phyloP scores from a whole-genome alignment of 1,140 invertebrate species.

The Chrysomallon squamiferum region DNA sequence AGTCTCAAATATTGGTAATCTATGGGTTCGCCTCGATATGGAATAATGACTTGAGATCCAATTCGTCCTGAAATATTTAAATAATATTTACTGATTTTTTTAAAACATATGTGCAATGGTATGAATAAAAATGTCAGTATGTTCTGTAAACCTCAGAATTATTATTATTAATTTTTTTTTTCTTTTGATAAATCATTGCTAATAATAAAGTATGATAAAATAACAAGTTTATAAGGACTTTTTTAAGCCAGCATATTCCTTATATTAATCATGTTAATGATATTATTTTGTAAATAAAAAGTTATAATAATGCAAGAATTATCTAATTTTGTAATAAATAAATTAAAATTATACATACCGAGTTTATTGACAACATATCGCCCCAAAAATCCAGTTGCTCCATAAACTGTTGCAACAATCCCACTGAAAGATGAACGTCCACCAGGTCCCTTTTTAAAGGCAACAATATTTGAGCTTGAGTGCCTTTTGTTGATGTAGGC shows the following conservation, averaged over 20 bases:
- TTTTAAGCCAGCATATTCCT: too few relatives aligned
- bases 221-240: too few relatives aligned
- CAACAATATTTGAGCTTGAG: conserved; percentile 23
- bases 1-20: conserved; percentile 79
- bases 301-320: too few relatives aligned
- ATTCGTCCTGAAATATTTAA: conserved; percentile 61
- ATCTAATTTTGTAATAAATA: too few relatives aligned
- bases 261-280: too few relatives aligned
- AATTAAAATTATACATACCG: conserved; percentile 78
- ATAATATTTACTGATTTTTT: background rate
- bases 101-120: background rate
- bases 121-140: too few relatives aligned
- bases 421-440: conserved; percentile 96
- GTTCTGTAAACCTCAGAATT: background rate
- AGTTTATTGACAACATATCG: conserved; percentile 84
- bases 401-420: conserved; percentile 96
- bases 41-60: conserved; percentile 84
- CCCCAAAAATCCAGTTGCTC: conserved; percentile 87
- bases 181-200: background rate
- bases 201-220: too few relatives aligned
- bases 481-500: conserved; percentile 25
- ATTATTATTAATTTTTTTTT: background rate
- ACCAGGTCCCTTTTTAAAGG: conserved; percentile 82
- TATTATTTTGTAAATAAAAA: too few relatives aligned
- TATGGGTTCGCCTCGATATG: conserved; percentile 88